These are phyloP conservation scores for Pseudomyrmex flavicornis DNA, from an alignment of 1,140 invertebrate genomes.

Conservation along the genomic window DNA sequence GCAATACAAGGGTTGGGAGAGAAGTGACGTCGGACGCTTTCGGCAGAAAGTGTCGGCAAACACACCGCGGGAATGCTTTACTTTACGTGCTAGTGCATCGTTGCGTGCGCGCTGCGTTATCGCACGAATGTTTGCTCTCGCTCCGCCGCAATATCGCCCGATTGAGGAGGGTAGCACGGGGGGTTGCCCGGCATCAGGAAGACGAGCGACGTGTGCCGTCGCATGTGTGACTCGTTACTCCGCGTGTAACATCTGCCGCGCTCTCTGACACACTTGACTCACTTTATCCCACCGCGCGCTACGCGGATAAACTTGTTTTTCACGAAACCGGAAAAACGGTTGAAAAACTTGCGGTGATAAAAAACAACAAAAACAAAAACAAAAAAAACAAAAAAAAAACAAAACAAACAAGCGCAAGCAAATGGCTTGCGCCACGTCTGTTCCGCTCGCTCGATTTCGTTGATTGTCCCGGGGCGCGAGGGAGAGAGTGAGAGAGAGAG, in stretches of 20 bases:
- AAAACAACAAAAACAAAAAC: neutral
- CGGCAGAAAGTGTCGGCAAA: slow-evolving; percentile 30
- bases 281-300: neutral
- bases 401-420: too few relatives aligned
- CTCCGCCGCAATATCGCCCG: slow-evolving; percentile 13
- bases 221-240: neutral
- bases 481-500: neutral
- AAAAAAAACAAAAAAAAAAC: too few relatives aligned
- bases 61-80: slow-evolving; percentile 20
- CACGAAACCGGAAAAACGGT: neutral
- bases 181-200: neutral
- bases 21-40: neutral
- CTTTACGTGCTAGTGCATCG: slow-evolving; percentile 40
- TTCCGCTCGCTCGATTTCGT: neutral
- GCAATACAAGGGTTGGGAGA: too few relatives aligned
- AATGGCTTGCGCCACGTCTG: neutral
- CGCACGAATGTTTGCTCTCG: slow-evolving; percentile 28
- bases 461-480: slow-evolving; percentile 1
- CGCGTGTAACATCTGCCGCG: slow-evolving; percentile 15
- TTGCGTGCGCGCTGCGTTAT: neutral
- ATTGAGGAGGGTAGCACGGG: slow-evolving; percentile 19
- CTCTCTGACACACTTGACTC: slow-evolving; percentile 1
- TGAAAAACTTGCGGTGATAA: neutral
- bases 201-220: neutral
- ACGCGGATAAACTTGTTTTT: slow-evolving; percentile 38